These are phyloP conservation scores for Trypoxylus dichotomus DNA, from an alignment of 1,140 invertebrate species.

Conservation along the genomic window DNA sequence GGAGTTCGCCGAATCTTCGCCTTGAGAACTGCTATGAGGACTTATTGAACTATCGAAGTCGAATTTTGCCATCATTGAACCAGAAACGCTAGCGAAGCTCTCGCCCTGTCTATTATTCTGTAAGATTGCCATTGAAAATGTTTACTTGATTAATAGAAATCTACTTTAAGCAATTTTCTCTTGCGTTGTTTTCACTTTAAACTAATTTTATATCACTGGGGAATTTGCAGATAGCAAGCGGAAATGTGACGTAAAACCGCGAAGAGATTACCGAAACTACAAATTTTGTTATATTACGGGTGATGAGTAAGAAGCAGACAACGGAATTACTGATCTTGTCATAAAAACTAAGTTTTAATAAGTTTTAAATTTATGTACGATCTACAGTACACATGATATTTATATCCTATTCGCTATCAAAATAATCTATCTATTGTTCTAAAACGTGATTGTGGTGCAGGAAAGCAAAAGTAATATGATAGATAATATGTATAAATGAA, in stretches of 20 bases:
- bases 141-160: neutral
- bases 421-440: no score
- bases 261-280: neutral
- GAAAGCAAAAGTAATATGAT: no score
- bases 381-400: no score
- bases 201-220: neutral
- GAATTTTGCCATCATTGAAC: conserved; percentile 78
- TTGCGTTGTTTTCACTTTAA: neutral
- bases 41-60: conserved; percentile 76
- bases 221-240: neutral
- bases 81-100: conserved; percentile 79
- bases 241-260: conserved; percentile 9
- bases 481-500: no score
- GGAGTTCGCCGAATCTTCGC: conserved; percentile 71
- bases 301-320: no score
- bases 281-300: neutral
- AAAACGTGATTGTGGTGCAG: no score
- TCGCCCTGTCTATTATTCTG: conserved; percentile 65
- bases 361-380: no score
- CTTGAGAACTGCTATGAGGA: conserved; percentile 71
- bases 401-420: no score
- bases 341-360: no score
- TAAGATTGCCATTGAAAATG: conserved; percentile 44
- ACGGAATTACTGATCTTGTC: no score
- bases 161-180: no score